phyloP scores from a whole-genome alignment of 2,888 invertebrate species.

The Chymomyza procnemis region DNA sequence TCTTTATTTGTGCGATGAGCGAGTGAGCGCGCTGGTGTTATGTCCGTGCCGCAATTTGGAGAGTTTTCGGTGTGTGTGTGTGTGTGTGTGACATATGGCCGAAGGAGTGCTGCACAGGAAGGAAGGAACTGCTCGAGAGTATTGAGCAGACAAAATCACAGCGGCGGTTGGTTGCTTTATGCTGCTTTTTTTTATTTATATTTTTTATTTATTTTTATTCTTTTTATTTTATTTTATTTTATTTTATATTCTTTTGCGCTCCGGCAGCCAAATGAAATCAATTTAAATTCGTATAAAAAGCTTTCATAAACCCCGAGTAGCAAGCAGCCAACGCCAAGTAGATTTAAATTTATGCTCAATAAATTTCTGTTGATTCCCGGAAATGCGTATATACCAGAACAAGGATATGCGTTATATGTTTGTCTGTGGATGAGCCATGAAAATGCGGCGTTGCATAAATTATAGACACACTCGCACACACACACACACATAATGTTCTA shows the following conservation, averaged over 20 bases:
- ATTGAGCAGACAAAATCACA: constrained; percentile 29
- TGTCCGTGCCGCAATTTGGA: constrained; percentile 6
- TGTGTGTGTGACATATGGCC: not conserved
- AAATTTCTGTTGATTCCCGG: constrained; percentile 72
- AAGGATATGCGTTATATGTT: constrained; percentile 14
- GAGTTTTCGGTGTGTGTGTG: not conserved
- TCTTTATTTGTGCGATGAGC: not conserved
- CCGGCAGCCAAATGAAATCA: constrained; percentile 53
- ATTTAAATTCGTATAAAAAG: constrained; percentile 69
- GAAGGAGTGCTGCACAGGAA: constrained; percentile 29
- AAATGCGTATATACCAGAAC: constrained; percentile 16
- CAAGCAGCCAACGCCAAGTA: constrained; percentile 25
- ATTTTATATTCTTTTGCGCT: not conserved
- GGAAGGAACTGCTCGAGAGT: constrained; percentile 21
- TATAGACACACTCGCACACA: constrained; percentile 30
- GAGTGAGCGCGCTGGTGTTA: not conserved
- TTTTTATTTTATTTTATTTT: constrained; percentile 1
- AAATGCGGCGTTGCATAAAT: constrained; percentile 67
- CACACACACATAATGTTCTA: not conserved
- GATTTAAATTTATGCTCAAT: constrained; percentile 74
- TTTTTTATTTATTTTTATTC: not conserved
- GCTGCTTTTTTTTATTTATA: not conserved
- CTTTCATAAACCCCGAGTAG: constrained; percentile 48
- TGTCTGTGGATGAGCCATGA: constrained; percentile 45
- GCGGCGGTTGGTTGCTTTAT: not conserved